Conservation (phyloP, 2,113 vertebrate genomes). For the Ellobius talpinus region DNA sequence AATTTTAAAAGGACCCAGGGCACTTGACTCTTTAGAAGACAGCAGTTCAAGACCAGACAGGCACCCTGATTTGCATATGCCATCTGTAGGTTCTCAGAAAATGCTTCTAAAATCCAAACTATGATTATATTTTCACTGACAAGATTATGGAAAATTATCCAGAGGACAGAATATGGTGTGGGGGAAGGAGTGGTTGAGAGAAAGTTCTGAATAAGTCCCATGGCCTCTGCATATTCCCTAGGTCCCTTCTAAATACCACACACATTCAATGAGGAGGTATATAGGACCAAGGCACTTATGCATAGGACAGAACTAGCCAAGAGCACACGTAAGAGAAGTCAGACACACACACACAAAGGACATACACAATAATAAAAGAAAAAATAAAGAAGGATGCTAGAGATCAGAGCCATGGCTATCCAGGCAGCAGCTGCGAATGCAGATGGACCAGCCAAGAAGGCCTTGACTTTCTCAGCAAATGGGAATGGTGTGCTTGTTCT, state of each 20-base stretch:
- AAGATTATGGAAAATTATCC: background rate
- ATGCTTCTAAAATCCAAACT: background rate
- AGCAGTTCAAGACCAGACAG: background rate
- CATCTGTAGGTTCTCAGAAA: background rate
- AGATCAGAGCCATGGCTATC: background rate
- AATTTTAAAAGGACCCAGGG: background rate
- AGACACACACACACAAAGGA: background rate
- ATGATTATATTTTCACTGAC: background rate
- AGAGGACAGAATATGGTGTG: background rate
- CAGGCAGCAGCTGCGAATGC: background rate
- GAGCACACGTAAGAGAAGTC: background rate
- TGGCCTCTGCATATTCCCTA: background rate
- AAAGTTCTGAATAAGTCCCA: background rate
- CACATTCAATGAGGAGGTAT: background rate
- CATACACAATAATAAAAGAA: background rate
- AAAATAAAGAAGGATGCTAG: background rate
- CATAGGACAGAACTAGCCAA: background rate
- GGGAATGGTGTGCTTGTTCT: background rate
- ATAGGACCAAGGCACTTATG: background rate
- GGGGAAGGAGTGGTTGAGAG: background rate
- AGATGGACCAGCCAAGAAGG: background rate
- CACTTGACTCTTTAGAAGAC: background rate
- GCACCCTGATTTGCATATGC: background rate
- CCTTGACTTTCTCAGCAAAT: background rate
- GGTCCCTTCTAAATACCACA: background rate